Base-by-base conservation (phyloP, 2,797 vertebrate species). In the Platalea minor region DNA sequence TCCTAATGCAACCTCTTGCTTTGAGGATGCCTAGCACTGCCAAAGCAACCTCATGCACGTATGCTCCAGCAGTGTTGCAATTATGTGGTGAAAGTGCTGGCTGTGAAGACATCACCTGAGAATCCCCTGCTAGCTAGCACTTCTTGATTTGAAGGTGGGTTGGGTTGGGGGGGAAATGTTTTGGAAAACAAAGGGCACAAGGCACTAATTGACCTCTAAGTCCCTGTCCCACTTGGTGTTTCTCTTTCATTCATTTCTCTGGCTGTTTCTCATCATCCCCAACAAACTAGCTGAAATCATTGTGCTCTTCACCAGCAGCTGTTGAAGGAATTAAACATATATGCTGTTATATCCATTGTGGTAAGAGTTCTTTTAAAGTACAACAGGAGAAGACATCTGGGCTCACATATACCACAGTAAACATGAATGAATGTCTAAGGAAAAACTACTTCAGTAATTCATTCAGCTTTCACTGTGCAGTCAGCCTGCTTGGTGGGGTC, bases 401-500 rank as follows among this genome's bases (percentile, higher is more conserved):
- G 43, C 50, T 94, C 35, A 41, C 41, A 63, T 41, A 45, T 18
- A 81, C 31, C 39, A 15, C 64, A 28, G 26, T 24, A 39, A 72
- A 37, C 29, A 69, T 41, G 85, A 82, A 69, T 33, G 65, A 59
- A 56, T 91, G 46, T 63, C 80, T 90, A 61, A 69, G 54, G 43
- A 79, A 75, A 83, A 86, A 54, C 39, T 39, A 8, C 60, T 84
- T 65, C 17, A 63, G 88, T 61, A 93, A 81, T 82, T 91, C 59
- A 95, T 85, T 91, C 83, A 94, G 73, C 63, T 93, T 94, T 56
- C 10, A 6, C 85, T 84, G 59, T 88, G 69, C 69, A 91, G 79
- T 91, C 82, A 95, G 82, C 17, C 70, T 56, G 59, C 76, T 81
- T 84, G 67, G 65, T 76, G 77, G 85, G 89, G 63, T 45, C 76